Evolutionary conservation across 2,113 vertebrate genomes (phyloP).

Genomic region (Sylvilagus bachmani): DNA sequence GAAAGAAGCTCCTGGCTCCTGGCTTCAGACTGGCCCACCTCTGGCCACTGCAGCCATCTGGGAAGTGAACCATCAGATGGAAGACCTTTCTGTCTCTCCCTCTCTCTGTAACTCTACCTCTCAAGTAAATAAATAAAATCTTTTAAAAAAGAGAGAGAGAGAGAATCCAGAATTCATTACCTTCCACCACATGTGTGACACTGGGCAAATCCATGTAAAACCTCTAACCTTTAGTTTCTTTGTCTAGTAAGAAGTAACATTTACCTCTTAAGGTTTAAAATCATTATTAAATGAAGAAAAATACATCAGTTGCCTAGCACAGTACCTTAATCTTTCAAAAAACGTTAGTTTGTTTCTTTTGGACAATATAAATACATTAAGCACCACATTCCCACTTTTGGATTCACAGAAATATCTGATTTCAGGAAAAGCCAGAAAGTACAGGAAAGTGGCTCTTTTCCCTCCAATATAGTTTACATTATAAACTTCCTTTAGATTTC

Average conservation of each 20-base stretch:
- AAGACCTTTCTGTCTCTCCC: too few species aligned
- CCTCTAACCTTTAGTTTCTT: constrained; percentile 44
- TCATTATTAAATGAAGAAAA: constrained; percentile 49
- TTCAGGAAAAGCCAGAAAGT: constrained; percentile 34
- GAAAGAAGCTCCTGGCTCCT: too few species aligned
- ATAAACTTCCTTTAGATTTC: neutral
- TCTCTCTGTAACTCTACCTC: too few species aligned
- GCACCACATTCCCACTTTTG: constrained; percentile 42
- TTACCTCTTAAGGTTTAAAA: constrained; percentile 20
- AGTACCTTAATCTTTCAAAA: neutral
- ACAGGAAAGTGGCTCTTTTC: neutral
- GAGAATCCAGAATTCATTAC: neutral
- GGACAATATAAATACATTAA: neutral
- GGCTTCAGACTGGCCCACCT: too few species aligned
- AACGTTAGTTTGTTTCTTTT: constrained; percentile 29
- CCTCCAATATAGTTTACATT: neutral
- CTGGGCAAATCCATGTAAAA: neutral
- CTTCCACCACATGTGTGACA: neutral
- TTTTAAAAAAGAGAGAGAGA: neutral
- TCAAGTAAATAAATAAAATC: too few species aligned
- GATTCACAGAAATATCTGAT: constrained; percentile 41
- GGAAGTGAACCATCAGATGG: too few species aligned
- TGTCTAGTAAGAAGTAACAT: constrained; percentile 16
- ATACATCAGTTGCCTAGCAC: neutral
- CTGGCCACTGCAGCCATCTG: too few species aligned